Percentiles rank a stretch among this genome's conserved stretches.
Conservation (phyloP, 1,140 invertebrate genomes). For the Colletes gigas region DNA sequence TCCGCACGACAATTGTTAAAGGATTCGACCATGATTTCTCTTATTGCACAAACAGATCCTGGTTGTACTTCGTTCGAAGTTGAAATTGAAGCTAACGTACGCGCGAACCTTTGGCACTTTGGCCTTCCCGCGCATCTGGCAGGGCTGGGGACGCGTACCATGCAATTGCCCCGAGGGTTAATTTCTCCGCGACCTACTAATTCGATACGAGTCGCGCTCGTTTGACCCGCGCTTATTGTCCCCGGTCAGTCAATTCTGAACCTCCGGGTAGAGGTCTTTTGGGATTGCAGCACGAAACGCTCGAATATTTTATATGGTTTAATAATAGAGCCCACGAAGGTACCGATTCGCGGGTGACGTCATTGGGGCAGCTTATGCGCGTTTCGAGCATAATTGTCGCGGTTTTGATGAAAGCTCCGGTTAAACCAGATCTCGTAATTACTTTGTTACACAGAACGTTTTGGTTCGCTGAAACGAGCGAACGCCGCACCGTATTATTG, state of each 20-base stretch:
- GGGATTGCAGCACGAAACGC: neutral
- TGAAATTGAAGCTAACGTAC: conserved; percentile 76
- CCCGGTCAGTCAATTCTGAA: conserved; percentile 38
- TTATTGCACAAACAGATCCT: neutral
- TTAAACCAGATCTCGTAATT: neutral
- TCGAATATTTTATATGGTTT: neutral
- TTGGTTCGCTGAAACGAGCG: neutral
- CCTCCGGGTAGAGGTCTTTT: conserved; percentile 13
- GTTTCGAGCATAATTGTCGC: neutral
- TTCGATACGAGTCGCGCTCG: conserved; percentile 59
- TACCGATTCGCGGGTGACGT: neutral
- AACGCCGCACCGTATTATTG: neutral
- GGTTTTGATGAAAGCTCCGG: neutral
- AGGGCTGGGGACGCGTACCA: conserved; percentile 19
- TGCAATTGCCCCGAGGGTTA: conserved; percentile 62
- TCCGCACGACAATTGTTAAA: too few species aligned
- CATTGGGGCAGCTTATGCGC: neutral
- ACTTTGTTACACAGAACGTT: neutral
- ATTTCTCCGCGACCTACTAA: conserved; percentile 63
- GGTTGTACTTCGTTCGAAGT: neutral
- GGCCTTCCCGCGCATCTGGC: neutral
- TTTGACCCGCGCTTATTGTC: conserved; percentile 60
- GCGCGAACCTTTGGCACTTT: neutral
- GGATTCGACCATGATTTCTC: neutral
- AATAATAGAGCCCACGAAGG: neutral